Evolutionary conservation across 2,888 invertebrate species (phyloP).

Genomic region (Biston betularia): DNA sequence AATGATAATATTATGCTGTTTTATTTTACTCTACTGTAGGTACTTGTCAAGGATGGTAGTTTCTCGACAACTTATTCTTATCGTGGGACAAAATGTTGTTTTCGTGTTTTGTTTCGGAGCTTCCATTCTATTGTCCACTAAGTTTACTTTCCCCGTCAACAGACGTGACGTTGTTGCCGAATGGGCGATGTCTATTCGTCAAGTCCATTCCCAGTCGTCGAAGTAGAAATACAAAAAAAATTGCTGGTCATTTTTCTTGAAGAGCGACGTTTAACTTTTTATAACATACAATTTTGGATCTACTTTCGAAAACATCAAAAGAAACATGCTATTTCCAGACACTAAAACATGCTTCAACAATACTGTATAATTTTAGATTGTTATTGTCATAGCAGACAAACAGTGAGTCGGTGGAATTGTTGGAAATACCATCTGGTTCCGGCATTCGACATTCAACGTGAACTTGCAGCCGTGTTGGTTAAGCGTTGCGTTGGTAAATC

Average conservation of each 20-base stretch:
- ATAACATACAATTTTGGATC: conserved; percentile 31
- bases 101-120: conserved; percentile 60
- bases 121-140: conserved; percentile 63
- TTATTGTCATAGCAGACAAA: conserved; percentile 33
- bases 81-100: conserved; percentile 55
- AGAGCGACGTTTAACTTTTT: conserved; percentile 39
- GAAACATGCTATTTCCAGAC: conserved; percentile 18
- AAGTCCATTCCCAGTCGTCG: conserved; percentile 24
- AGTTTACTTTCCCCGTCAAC: conserved; percentile 69
- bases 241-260: conserved; percentile 38
- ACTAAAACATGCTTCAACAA: conserved; percentile 23
- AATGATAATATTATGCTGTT: conserved; percentile 44
- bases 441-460: conserved; percentile 16
- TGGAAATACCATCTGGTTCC: conserved; percentile 27
- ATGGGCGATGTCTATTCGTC: conserved; percentile 36
- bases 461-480: conserved; percentile 31
- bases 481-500: conserved; percentile 25
- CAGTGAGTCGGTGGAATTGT: conserved; percentile 19
- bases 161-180: conserved; percentile 56
- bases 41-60: conserved; percentile 53
- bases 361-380: conserved; percentile 24
- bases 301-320: conserved; percentile 41
- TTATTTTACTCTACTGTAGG: conserved; percentile 48
- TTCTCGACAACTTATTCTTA: conserved; percentile 49
- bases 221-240: conserved; percentile 40